phyloP scores from a whole-genome alignment of 2,888 invertebrate genomes.

The Pristionchus mayeri region DNA sequence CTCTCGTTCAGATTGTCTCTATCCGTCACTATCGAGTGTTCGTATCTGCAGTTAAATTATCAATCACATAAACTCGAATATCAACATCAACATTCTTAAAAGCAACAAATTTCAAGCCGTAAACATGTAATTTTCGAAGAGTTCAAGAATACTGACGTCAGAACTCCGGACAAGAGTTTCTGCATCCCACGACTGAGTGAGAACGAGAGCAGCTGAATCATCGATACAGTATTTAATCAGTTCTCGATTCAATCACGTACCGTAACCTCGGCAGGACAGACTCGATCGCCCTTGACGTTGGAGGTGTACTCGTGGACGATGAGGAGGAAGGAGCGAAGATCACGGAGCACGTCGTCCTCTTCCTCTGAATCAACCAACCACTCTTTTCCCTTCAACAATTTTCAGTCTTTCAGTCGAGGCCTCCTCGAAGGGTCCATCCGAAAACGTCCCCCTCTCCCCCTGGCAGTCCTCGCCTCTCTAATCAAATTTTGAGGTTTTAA shows the following conservation, averaged over 20 bases:
- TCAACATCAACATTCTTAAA: too few relatives aligned
- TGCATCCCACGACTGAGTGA: conserved; percentile 15
- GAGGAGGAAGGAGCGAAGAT: background rate
- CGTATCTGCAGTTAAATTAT: too few relatives aligned
- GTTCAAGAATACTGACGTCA: too few relatives aligned
- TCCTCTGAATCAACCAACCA: background rate
- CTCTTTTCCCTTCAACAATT: too few relatives aligned
- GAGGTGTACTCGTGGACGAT: conserved; percentile 23
- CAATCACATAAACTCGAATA: too few relatives aligned
- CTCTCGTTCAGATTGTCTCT: background rate
- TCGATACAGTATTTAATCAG: background rate
- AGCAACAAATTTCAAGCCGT: too few relatives aligned
- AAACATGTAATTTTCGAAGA: too few relatives aligned
- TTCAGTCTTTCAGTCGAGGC: too few relatives aligned
- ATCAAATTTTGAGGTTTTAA: too few relatives aligned
- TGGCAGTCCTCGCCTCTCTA: too few relatives aligned
- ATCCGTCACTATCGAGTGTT: background rate
- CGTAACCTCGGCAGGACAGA: background rate
- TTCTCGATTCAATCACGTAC: background rate
- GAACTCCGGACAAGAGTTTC: background rate
- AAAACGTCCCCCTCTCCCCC: too few relatives aligned
- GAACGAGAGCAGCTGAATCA: background rate
- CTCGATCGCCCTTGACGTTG: background rate
- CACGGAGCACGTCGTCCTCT: background rate
- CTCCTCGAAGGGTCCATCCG: too few relatives aligned